Base-by-base conservation (phyloP, 2,113 vertebrate genomes). In the Clarias gariepinus region DNA sequence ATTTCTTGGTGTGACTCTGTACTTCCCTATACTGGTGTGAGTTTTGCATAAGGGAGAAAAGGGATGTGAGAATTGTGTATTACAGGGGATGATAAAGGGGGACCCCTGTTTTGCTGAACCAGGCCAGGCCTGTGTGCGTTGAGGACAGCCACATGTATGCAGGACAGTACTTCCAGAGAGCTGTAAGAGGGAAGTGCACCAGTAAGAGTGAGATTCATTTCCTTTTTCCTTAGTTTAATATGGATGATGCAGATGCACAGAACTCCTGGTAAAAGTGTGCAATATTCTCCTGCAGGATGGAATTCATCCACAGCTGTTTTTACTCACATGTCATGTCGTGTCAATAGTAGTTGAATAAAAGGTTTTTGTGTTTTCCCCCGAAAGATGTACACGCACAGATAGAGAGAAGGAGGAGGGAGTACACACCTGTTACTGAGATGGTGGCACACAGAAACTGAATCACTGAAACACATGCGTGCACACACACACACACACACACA, bases 131-230 rank as follows among this genome's bases (percentile, higher is more conserved):
- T 41, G 36, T 76, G 68, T 28, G 55, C 23, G 16, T 28, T 36
- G 41, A 61, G 1, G 3, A 36, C 69, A 85, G 68, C 71, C 88
- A 69, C 23, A 58, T 3, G 13, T 85, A 28, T 69, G 55, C 57
- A 79, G 3, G 83, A 81, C 53, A 21, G 53, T 16, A 25, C 81
- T 92, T 92, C 90, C 85, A 89, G 18, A 53, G 88, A 85, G 69
- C 74, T 79, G 47, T 86, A 93, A 94, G 89, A 89, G 76, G 81
- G 94, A 95, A 95, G 91, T 89, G 89, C 41, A 84, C 68, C 86
- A 41, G 63, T 83, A 25, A 81, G 15, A 84, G 21, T 0, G 0
- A 85, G 89, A 90, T 84, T 93, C 92, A 7, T 89, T 95, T 95
- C 94, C 87, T 74, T 90, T 89, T 95, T 94, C 87, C 90, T 85